These are phyloP conservation scores for Syrista parreyssii DNA, from an alignment of 2,888 invertebrate genomes.

Conservation along the genomic window DNA sequence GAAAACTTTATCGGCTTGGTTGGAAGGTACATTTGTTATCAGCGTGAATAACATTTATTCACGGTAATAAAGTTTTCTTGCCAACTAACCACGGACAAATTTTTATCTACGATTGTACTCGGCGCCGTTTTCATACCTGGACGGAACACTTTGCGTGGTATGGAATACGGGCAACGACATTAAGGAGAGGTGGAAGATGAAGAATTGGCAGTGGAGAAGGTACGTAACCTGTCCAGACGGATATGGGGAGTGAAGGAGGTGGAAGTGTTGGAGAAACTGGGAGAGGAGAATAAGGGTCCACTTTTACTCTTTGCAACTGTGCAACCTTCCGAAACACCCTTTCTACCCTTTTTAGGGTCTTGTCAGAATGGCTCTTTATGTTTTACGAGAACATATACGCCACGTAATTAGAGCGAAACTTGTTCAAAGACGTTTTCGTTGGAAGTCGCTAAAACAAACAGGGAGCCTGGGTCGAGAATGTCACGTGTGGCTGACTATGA, in stretches of 20 bases:
- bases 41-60: not conserved
- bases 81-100: not conserved
- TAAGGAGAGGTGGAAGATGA: not conserved
- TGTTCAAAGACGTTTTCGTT: conserved; percentile 40
- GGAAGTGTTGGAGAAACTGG: conserved; percentile 4
- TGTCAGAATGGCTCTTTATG: conserved; percentile 20
- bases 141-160: not conserved
- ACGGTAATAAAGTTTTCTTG: not conserved
- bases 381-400: conserved; percentile 12
- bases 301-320: conserved; percentile 22
- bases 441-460: not conserved
- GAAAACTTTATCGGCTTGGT: not conserved
- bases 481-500: conserved; percentile 2
- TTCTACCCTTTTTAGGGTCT: conserved; percentile 25
- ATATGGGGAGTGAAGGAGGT: not conserved
- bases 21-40: not conserved
- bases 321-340: conserved; percentile 38
- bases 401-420: conserved; percentile 53
- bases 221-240: not conserved
- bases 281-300: conserved; percentile 6
- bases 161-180: not conserved
- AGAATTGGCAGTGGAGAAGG: not conserved
- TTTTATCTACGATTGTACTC: not conserved
- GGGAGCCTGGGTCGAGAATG: not conserved
- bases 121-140: not conserved